Base-by-base conservation (phyloP, 2,888 invertebrate genomes). In the Cremastobaeus sp. region DNA sequence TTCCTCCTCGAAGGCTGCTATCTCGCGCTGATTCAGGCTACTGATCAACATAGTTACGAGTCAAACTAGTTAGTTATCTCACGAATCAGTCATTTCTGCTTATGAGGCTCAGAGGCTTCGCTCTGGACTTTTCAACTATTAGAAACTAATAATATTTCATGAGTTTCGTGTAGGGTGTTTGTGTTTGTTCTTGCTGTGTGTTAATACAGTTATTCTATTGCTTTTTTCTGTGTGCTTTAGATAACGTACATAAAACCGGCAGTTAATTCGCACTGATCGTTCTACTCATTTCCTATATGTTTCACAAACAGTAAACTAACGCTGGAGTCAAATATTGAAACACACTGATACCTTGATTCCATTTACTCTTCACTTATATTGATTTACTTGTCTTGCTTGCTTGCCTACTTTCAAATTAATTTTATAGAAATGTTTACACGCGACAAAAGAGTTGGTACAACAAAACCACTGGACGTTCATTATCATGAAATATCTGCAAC, bases 1-100 rank as follows among this genome's bases (percentile, higher is more conserved):
- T 77, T 88, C 88, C 78, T 86, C 85, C 80, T 87, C 87, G 77
- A 87, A 84, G 71, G 86, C 86, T 41, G 84, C 85, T 74, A 88
- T 86, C 81, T 86, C 87, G 48, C 83, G 86, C 52, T 70, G 70
- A 62, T 82, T 83, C 71, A 83, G 84, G 78, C 81, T 84, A 77
- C 76, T 77, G 57, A 50, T 52, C 1, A 14, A 52, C 39, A 62
- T 34, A 57, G 35, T 32, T 14, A 20, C 6, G 30, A n/a, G n/a
- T n/a, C n/a, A n/a, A n/a, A n/a, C n/a, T n/a, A n/a, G n/a, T n/a
- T n/a, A n/a, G n/a, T n/a, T n/a, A n/a, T n/a, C n/a, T n/a, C n/a
- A n/a, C n/a, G n/a, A n/a, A n/a, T n/a, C n/a, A n/a, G n/a, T n/a
- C n/a, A n/a, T n/a, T n/a, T n/a, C n/a, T n/a, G n/a, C n/a, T n/a